Conservation (phyloP, 2,888 invertebrate genomes). For the Steromphala cineraria region DNA sequence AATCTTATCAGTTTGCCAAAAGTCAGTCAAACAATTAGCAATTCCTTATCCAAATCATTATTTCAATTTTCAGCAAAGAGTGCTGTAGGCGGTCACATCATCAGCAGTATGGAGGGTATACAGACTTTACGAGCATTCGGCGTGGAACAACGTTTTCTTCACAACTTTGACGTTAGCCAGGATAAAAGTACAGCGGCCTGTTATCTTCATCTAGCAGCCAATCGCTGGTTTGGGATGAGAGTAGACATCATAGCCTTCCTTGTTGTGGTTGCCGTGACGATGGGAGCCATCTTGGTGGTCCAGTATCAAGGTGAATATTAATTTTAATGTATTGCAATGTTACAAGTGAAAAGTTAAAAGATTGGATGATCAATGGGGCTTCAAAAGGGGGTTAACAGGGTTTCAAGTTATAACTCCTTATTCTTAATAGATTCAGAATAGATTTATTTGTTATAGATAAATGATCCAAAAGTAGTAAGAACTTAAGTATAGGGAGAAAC, state of each 20-base stretch:
- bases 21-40: too few species aligned
- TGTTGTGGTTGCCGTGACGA: constrained; percentile 39
- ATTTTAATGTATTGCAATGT: background rate
- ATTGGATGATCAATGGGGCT: too few species aligned
- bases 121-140: constrained; percentile 51
- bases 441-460: too few species aligned
- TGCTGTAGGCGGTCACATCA: constrained; percentile 56
- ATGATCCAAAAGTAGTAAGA: too few species aligned
- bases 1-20: too few species aligned
- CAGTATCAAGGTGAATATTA: constrained; percentile 40
- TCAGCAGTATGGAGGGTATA: constrained; percentile 58
- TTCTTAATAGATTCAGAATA: too few species aligned
- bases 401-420: too few species aligned
- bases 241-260: constrained; percentile 53
- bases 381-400: too few species aligned
- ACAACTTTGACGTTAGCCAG: constrained; percentile 74
- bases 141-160: constrained; percentile 55
- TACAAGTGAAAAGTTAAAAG: background rate
- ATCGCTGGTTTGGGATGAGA: constrained; percentile 58
- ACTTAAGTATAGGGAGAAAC: too few species aligned
- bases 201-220: constrained; percentile 54
- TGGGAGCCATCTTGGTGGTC: constrained; percentile 45
- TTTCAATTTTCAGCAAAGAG: constrained; percentile 44
- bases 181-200: constrained; percentile 61
- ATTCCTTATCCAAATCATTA: too few species aligned